phyloP scores from a whole-genome alignment of 2,888 invertebrate genomes.

The Dynastes tityus region DNA sequence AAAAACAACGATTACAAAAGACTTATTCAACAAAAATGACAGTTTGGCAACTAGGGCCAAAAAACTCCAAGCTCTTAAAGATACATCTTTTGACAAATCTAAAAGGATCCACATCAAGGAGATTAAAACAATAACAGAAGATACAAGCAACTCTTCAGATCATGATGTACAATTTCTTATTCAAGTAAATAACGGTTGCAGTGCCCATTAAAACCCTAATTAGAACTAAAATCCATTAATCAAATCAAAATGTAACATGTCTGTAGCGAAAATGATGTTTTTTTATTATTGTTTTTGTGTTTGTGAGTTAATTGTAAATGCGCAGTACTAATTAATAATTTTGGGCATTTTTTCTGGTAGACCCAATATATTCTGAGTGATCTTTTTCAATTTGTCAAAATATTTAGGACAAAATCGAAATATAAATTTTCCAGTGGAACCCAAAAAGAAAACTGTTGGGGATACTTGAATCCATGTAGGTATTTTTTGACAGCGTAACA shows the following conservation, averaged over 20 bases:
- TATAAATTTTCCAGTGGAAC: background rate
- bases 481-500: background rate
- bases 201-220: conserved; percentile 56
- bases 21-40: conserved; percentile 77
- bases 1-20: conserved; percentile 64
- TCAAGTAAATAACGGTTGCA: conserved; percentile 70
- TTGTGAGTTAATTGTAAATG: conserved; percentile 23
- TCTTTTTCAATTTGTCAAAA: conserved; percentile 3
- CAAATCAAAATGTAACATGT: conserved; percentile 44
- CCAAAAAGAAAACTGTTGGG: background rate
- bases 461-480: background rate
- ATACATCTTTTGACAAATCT: conserved; percentile 57
- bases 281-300: conserved; percentile 38
- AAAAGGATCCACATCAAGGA: conserved; percentile 68
- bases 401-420: conserved; percentile 13
- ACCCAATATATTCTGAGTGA: background rate
- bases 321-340: conserved; percentile 7
- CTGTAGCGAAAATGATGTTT: conserved; percentile 45
- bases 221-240: conserved; percentile 47
- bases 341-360: background rate
- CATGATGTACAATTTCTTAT: conserved; percentile 78
- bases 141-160: conserved; percentile 64
- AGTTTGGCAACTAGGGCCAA: conserved; percentile 80
- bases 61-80: conserved; percentile 76
- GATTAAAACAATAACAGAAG: conserved; percentile 66